Conservation (phyloP, 2,888 invertebrate species). For the Miltochrista miniata region DNA sequence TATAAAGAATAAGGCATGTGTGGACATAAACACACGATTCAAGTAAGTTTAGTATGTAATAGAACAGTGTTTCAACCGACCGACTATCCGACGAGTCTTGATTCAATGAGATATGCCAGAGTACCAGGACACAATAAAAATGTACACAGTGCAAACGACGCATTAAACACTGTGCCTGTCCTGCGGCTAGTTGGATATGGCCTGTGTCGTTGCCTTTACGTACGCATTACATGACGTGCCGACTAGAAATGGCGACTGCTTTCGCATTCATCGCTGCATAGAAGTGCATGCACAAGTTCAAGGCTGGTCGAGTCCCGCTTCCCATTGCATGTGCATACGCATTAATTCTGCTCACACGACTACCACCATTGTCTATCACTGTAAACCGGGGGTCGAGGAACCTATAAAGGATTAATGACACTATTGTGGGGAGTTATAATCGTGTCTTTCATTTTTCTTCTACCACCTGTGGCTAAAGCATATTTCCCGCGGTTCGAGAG, state of each 20-base stretch:
- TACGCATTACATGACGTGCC: constrained; percentile 54
- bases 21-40: constrained; percentile 33
- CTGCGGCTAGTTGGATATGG: constrained; percentile 23
- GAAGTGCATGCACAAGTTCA: constrained; percentile 76
- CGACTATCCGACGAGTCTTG: too few relatives aligned
- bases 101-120: too few relatives aligned
- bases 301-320: constrained; percentile 77
- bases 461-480: constrained; percentile 35
- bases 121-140: constrained; percentile 2
- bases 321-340: constrained; percentile 76
- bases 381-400: constrained; percentile 64
- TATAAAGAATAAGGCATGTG: too few relatives aligned
- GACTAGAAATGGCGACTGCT: constrained; percentile 73
- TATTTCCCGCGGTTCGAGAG: constrained; percentile 27
- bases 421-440: constrained; percentile 66
- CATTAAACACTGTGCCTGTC: constrained; percentile 19
- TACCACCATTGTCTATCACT: constrained; percentile 82
- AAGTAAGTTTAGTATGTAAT: too few relatives aligned
- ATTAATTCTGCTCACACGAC: constrained; percentile 79
- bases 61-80: too few relatives aligned
- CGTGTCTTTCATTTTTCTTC: constrained; percentile 60
- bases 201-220: constrained; percentile 35
- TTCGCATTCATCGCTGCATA: constrained; percentile 57
- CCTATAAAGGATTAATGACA: constrained; percentile 80
- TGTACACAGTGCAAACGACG: not conserved